A percentile compares a stretch with the other conserved stretches of the same genome.
Evolutionary conservation across 2,888 invertebrate genomes (phyloP).

Genomic region (Pseudococcus jackbeardsleyi): DNA sequence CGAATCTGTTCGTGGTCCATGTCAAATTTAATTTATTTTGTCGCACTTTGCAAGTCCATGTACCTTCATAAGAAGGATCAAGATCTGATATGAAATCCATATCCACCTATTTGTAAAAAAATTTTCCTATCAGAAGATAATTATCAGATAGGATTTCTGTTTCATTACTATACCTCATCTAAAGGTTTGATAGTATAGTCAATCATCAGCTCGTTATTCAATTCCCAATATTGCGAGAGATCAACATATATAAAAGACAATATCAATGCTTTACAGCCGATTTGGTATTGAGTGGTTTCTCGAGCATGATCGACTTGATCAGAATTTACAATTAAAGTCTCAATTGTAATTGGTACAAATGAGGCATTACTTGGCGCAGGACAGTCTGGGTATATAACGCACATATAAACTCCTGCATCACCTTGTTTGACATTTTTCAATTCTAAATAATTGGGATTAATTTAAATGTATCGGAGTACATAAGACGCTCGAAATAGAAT

Average conservation of each 20-base stretch:
- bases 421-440: background rate
- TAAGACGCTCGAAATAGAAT: no score
- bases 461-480: no score
- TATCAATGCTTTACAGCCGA: conserved; percentile 48
- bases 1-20: conserved; percentile 49
- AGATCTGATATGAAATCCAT: conserved; percentile 16
- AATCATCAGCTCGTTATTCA: conserved; percentile 42
- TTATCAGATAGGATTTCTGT: background rate
- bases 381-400: conserved; percentile 53
- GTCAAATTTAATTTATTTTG: conserved; percentile 53
- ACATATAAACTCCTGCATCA: conserved; percentile 58
- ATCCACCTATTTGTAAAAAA: background rate
- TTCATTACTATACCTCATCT: background rate
- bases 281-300: background rate
- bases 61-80: conserved; percentile 13
- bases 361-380: background rate
- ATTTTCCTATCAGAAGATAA: background rate
- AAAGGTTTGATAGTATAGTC: conserved; percentile 28
- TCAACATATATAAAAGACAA: conserved; percentile 35
- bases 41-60: conserved; percentile 44
- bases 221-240: conserved; percentile 34
- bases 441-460: no score
- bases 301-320: background rate
- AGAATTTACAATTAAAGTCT: conserved; percentile 15
- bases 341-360: conserved; percentile 42